A percentile compares a stretch with the other conserved stretches of the same genome.
Conservation (phyloP, 35 echinoderm and acorn worm genomes). For the Hemicentrotus pulcherrimus region DNA sequence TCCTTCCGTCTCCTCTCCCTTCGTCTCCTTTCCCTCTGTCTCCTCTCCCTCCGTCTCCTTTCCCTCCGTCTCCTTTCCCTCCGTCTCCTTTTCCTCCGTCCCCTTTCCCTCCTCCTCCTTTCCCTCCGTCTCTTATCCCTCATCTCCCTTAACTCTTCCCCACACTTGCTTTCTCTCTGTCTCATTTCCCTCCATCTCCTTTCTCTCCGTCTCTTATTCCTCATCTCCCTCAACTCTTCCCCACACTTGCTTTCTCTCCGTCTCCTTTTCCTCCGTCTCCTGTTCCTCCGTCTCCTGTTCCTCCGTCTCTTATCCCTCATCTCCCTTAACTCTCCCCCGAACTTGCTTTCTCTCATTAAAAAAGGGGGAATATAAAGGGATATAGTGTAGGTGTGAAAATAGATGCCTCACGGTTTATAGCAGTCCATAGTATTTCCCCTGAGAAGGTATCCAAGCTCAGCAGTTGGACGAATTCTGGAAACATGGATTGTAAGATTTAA, state of each 20-base stretch:
- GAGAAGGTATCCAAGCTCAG: too few species aligned
- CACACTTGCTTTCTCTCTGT: neutral
- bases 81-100: neutral
- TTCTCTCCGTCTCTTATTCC: neutral
- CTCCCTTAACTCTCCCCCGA: neutral
- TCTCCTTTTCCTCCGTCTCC: neutral
- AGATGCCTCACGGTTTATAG: too few species aligned
- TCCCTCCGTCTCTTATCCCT: neutral
- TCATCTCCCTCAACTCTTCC: neutral
- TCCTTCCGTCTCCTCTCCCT: too few species aligned
- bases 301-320: neutral
- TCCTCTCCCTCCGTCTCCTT: neutral
- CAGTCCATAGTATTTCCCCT: too few species aligned
- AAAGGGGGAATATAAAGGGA: too few species aligned
- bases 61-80: neutral
- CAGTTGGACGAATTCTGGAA: neutral
- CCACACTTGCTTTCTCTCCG: neutral
- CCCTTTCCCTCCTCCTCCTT: neutral
- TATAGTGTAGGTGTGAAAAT: too few species aligned
- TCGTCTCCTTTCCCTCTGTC: neutral
- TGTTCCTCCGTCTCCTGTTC: neutral
- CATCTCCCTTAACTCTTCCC: neutral
- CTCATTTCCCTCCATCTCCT: neutral
- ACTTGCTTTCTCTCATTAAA: neutral
- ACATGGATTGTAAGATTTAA: neutral